Evolutionary conservation across 2,113 vertebrate species (phyloP), one percentile per base, ranked within the genome.

Genomic region (Cyanoramphus novaezelandiae): DNA sequence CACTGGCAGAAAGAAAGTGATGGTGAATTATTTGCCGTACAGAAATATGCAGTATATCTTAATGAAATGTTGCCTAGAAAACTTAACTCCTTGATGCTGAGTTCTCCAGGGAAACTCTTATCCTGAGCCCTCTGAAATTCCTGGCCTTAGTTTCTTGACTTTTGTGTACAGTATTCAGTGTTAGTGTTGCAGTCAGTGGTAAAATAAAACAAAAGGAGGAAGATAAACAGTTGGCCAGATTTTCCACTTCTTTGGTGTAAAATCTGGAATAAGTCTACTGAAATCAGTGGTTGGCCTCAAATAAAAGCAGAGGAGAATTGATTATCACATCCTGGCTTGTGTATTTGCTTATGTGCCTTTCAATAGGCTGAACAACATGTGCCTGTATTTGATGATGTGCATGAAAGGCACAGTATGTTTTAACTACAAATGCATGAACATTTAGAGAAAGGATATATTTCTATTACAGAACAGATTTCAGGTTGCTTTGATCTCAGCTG

Each of bases 61-160:
- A 86, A 60, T 88, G 89, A 93, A 97, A 93, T 60, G 57, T 94
- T 89, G 14, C 77, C 49, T 39, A 33, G 69, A 62, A 77, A 90
- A 88, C 13, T 17, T 65, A 88, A 78, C 89, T 90, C 52, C 62
- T 90, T 80, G 83, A 62, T 57, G 46, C 55, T 41, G 76, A 12
- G 12, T 60, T 90, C 80, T 93, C 86, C 23, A 47, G 72, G 72
- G 52, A 91, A 84, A 41, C 44, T 68, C 17, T 88, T 84, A 81
- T 68, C 57, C 17, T 15, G 72, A 84, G 69, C 57, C 41, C 77
- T 79, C 78, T 82, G 83, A 93, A 88, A 79, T 91, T 88, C 57
- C 76, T 90, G 72, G 41, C 59, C 3, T 4, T 55, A 23, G 35
- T 79, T 88, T 71, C 86, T 49, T 72, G 77, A 89, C 17, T 17